Evolutionary conservation across 2,888 invertebrate genomes (phyloP).

Genomic region (Furcula furcula): DNA sequence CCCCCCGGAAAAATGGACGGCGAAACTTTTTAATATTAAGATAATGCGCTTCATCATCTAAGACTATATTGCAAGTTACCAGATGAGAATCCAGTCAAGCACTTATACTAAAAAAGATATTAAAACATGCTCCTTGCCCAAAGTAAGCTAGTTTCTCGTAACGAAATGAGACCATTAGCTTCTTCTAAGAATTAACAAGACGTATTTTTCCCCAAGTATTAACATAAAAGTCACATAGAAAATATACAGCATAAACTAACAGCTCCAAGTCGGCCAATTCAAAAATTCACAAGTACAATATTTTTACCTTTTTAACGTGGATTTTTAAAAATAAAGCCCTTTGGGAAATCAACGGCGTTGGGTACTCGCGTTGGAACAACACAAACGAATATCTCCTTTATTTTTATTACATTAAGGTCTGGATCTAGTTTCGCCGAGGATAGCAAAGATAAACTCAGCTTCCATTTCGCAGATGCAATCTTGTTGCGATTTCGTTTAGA

Average conservation of each 20-base stretch:
- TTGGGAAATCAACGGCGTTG: slow-evolving; percentile 75
- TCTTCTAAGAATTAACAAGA: no score
- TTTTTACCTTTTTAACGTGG: slow-evolving; percentile 61
- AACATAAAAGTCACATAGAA: slow-evolving; percentile 2
- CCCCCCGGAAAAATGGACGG: no score
- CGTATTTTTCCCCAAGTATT: not conserved
- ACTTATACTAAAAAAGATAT: no score
- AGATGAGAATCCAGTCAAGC: no score
- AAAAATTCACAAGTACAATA: slow-evolving; percentile 59
- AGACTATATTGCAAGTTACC: no score
- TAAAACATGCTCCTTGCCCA: no score
- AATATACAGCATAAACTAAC: slow-evolving; percentile 13
- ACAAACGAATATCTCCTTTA: slow-evolving; percentile 49
- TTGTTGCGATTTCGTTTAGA: slow-evolving; percentile 45
- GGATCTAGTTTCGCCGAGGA: slow-evolving; percentile 12
- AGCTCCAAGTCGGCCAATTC: slow-evolving; percentile 44
- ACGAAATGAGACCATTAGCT: no score
- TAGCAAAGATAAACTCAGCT: slow-evolving; percentile 25
- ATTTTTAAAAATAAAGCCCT: slow-evolving; percentile 71
- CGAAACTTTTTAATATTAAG: no score
- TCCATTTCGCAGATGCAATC: slow-evolving; percentile 46
- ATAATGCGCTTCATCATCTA: no score
- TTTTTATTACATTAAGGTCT: slow-evolving; percentile 28
- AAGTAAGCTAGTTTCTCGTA: no score
- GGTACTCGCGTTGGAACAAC: slow-evolving; percentile 51